Evolutionary conservation across 2,113 vertebrate species (phyloP), one percentile per base, ranked within the genome.

Genomic region (Aix galericulata): DNA sequence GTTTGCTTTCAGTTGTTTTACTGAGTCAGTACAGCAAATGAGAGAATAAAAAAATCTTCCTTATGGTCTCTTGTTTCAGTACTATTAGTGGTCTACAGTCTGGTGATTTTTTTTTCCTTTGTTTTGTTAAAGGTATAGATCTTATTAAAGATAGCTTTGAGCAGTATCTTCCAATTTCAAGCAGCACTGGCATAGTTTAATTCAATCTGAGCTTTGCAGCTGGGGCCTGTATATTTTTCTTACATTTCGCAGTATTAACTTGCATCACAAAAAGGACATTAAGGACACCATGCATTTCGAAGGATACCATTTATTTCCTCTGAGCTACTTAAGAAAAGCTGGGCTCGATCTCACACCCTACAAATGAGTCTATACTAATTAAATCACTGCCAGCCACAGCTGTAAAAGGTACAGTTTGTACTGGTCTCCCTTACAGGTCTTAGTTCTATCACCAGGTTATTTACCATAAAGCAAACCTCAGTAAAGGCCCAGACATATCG

Each of bases 131-230:
- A 86, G 32, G 52, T 62, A 83, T 6, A 88, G 68, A 64, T 94
- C 69, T 92, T 87, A 82, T 69, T 86, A 92, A 88, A 90, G 66
- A 89, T 42, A 20, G 7, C 44, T 88, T 74, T 73, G 92, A 82
- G 92, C 58, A 86, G 3, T 76, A 79, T 36, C 89, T 81, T 72
- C 73, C 38, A 80, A 53, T 83, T 94, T 50, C 3, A 6, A 91
- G 53, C 64, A 73, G 58, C 31, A 10, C 31, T 58, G 66, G 31
- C 48, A 92, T 68, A 76, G 77, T 42, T n/a, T 55, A 88, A 95
- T 92, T 81, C 69, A 94, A 79, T 84, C 74, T 82, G 50, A 82
- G 73, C 52, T 89, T 82, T 95, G 86, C 83, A 97, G 88, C 86
- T 84, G 86, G 11, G 50, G 31, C 34, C 25, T 21, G 5, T 26